These are phyloP conservation scores for Oasisia sp. DNA, from an alignment of 2,888 invertebrate genomes.

Conservation along the genomic window DNA sequence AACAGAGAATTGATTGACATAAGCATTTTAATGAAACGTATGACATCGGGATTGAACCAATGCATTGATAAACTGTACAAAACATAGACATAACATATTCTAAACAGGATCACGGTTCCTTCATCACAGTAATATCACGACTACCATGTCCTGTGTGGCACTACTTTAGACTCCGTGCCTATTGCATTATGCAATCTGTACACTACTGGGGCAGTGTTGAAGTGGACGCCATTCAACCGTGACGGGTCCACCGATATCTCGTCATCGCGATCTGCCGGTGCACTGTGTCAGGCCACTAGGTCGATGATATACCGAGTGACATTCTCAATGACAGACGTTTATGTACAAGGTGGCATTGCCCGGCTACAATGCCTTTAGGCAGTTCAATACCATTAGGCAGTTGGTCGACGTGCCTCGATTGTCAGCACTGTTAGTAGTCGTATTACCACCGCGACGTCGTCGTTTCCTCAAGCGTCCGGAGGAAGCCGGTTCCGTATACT, in stretches of 20 bases:
- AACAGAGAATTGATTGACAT: background rate
- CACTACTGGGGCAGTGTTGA: background rate
- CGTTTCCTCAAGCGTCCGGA: background rate
- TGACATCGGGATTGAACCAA: too few relatives aligned
- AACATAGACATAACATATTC: background rate
- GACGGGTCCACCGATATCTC: background rate
- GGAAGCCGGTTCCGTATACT: background rate
- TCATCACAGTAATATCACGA: slow-evolving; percentile 1
- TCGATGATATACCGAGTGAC: background rate
- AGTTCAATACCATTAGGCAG: too few relatives aligned
- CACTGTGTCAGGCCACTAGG: background rate
- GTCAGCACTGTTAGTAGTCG: too few relatives aligned
- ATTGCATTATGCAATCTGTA: background rate
- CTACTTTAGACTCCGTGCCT: background rate
- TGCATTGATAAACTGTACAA: slow-evolving; percentile 8
- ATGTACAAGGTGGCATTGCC: background rate
- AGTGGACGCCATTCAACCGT: background rate
- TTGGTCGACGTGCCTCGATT: too few relatives aligned
- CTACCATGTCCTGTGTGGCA: background rate
- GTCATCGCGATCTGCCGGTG: background rate
- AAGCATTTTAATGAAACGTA: background rate
- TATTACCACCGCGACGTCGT: too few relatives aligned
- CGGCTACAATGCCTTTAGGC: too few relatives aligned
- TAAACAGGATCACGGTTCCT: background rate
- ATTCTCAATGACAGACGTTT: background rate